Conservation (phyloP, 2,888 invertebrate genomes). For the Bruchidius siliquastri region DNA sequence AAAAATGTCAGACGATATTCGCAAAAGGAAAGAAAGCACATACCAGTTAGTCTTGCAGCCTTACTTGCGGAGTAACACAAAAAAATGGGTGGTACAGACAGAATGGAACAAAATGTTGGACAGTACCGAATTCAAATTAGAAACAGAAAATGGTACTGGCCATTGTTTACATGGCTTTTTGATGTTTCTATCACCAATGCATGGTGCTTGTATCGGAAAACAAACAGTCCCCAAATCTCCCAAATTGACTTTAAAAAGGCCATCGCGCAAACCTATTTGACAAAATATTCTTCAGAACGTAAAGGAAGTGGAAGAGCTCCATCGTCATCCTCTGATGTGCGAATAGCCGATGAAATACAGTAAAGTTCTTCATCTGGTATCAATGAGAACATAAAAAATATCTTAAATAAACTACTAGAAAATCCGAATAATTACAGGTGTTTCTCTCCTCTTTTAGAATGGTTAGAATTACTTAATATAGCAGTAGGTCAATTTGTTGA, state of each 20-base stretch:
- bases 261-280: conserved; percentile 9
- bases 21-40: conserved; percentile 16
- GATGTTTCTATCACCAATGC: conserved; percentile 20
- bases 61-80: conserved; percentile 22
- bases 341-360: too few species aligned
- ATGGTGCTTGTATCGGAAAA: conserved; percentile 12
- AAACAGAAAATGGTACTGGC: conserved; percentile 17
- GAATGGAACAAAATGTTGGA: conserved; percentile 10
- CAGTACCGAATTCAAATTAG: conserved; percentile 5
- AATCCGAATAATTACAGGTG: not conserved
- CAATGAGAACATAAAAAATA: too few species aligned
- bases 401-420: not conserved
- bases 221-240: conserved; percentile 8
- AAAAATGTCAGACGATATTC: conserved; percentile 17
- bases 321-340: too few species aligned
- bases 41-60: conserved; percentile 16
- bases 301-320: conserved; percentile 7
- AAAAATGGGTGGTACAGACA: conserved; percentile 22
- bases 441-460: not conserved
- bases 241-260: conserved; percentile 15
- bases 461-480: not conserved
- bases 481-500: not conserved
- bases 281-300: conserved; percentile 9
- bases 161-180: conserved; percentile 17
- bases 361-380: too few species aligned